Evolutionary conservation across 2,113 vertebrate genomes (phyloP).

Genomic region (chimpanzee (Pan troglodytes)): DNA sequence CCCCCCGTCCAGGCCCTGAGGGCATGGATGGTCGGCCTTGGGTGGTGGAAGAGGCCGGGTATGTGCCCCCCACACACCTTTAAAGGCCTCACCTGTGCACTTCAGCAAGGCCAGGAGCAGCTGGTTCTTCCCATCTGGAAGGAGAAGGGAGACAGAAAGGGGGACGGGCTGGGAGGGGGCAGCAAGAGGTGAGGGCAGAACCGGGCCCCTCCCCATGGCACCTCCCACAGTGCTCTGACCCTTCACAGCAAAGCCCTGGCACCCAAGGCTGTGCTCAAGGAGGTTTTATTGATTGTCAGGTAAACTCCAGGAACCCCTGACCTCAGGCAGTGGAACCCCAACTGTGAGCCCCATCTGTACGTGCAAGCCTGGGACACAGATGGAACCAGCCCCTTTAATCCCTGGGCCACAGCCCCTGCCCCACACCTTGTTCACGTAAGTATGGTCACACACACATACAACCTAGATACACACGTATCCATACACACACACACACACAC

Average conservation of each 20-base stretch:
- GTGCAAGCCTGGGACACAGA: fast-evolving
- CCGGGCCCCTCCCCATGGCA: too few species aligned
- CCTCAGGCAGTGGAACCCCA: not conserved
- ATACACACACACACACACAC: not conserved
- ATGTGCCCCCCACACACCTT: not conserved
- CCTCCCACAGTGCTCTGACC: fast-evolving
- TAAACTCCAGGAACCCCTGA: not conserved
- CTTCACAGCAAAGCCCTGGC: fast-evolving
- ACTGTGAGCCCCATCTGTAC: not conserved
- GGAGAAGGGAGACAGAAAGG: conserved; percentile 16
- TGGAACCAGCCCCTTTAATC: not conserved
- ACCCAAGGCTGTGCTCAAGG: not conserved
- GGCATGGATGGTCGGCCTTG: fast-evolving
- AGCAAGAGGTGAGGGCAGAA: not conserved
- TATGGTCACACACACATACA: not conserved
- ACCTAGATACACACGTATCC: fast-evolving
- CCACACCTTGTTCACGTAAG: fast-evolving
- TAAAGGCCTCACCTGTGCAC: conserved; percentile 91
- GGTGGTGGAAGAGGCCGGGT: fast-evolving
- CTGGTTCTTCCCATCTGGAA: conserved; percentile 97
- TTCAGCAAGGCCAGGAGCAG: conserved; percentile 96
- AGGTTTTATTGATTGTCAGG: not conserved
- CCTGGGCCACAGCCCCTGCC: not conserved
- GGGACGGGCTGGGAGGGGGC: not conserved
- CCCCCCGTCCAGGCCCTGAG: fast-evolving